Evolutionary conservation across 1,140 invertebrate genomes (phyloP).

Genomic region (Triops cancriformis): DNA sequence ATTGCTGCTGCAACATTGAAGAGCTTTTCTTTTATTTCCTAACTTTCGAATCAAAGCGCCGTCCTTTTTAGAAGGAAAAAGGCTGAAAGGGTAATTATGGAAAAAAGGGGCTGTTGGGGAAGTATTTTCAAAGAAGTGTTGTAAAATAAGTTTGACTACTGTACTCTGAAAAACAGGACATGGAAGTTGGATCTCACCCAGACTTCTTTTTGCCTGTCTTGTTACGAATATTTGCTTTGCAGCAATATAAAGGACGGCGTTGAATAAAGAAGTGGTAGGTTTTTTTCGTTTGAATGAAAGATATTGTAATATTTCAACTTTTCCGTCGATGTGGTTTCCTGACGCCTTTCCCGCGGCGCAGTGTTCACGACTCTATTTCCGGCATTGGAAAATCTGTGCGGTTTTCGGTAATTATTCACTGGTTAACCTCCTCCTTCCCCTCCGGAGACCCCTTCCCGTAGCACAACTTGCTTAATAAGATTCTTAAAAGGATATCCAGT

Average conservation of each 20-base stretch:
- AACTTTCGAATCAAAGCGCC: not conserved
- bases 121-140: not conserved
- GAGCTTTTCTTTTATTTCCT: not conserved
- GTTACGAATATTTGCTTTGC: not conserved
- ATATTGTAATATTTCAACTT: not conserved
- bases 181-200: not conserved
- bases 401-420: not conserved
- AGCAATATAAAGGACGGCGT: not conserved
- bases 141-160: not conserved
- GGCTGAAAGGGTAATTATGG: not conserved
- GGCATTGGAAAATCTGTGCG: not conserved
- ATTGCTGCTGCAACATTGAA: not conserved
- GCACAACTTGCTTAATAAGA: conserved; percentile 1
- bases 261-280: not conserved
- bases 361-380: not conserved
- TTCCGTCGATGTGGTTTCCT: not conserved
- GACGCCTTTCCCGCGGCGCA: not conserved
- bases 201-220: not conserved
- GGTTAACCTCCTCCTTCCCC: conserved; percentile 7
- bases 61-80: not conserved
- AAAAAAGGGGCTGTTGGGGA: not conserved
- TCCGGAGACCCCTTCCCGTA: not conserved
- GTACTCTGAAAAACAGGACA: not conserved
- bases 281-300: not conserved
- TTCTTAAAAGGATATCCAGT: conserved; percentile 7